A percentile compares a stretch with the other conserved stretches of the same genome.
phyloP scores from a whole-genome alignment of 1,140 invertebrate genomes.

The Eumaeus atala region DNA sequence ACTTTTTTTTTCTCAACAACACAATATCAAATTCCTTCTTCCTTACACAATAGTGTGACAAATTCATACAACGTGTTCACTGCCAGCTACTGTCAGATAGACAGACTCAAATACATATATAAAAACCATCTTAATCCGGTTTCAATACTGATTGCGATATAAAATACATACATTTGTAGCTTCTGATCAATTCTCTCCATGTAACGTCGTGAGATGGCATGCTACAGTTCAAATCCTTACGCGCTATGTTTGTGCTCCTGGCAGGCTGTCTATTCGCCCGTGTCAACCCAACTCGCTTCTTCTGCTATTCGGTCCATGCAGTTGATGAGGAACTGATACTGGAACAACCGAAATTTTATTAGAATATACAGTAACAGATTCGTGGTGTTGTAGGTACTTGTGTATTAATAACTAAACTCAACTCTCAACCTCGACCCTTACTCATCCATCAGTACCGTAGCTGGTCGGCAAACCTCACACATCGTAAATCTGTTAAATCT shows the following conservation, averaged over 20 bases:
- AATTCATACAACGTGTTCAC: too few species aligned
- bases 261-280: constrained; percentile 78
- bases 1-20: too few species aligned
- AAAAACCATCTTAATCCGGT: neutral
- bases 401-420: too few species aligned
- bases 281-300: constrained; percentile 87
- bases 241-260: neutral
- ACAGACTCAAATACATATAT: neutral
- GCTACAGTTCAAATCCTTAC: constrained; percentile 24
- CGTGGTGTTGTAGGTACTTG: too few species aligned
- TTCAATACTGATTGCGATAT: constrained; percentile 2
- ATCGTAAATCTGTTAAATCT: too few species aligned
- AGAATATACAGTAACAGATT: too few species aligned
- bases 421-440: too few species aligned
- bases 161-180: neutral
- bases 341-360: constrained; percentile 57
- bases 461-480: too few species aligned
- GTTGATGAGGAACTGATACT: constrained; percentile 95
- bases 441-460: too few species aligned
- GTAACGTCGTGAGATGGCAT: constrained; percentile 24
- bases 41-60: too few species aligned
- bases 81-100: neutral
- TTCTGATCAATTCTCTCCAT: neutral
- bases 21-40: too few species aligned
- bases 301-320: constrained; percentile 96